Evolutionary conservation across 2,113 vertebrate species (phyloP), one percentile per base, ranked within the genome.

Genomic region (Mastomys coucha): DNA sequence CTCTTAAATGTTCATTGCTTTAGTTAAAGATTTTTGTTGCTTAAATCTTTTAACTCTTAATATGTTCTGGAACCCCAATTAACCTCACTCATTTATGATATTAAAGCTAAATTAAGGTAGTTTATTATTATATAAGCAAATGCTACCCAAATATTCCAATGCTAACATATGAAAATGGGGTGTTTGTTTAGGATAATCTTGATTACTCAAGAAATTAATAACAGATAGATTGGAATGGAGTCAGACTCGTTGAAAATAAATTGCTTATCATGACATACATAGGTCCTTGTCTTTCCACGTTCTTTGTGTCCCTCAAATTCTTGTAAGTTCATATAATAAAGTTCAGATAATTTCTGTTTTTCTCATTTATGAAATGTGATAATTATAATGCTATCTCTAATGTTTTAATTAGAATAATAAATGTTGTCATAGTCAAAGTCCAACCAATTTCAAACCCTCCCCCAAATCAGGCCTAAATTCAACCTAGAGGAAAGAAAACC

Each of bases 21-120:
- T 95, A 20, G 33, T 19, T 65, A 78, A 93, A 93, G 1, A 19
- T 53, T 91, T 96, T 72, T 77, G 49, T 67, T 93, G 2, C 76
- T 94, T 90, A 91, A 73, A 39, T 82, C 69, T 95, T 42, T 89
- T 76, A 91, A 69, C 5, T 58, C 60, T 75, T 96, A 14, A 53
- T 92, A 65, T 87, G 7, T 26, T 85, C 56, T 91, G 65, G 72
- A 75, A 89, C 33, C 82, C 89, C 88, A 93, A 93, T 80, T 95
- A 96, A 90, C 84, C 49, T 93, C 72, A 95, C 82, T 91, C 3
- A 53, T 58, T 86, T 91, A 33, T 96, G n/a, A 94, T 53, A 93
- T 19, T 92, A 88, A 67, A 86, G 80, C 65, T 91, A 91, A 94
- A 94, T 91, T 89, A 91, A 91, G 28, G 56, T 26, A 96, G 93